A percentile compares a stretch with the other conserved stretches of the same genome.
Evolutionary conservation across 2,888 invertebrate species (phyloP).

Genomic region (Adineta ricciae): DNA sequence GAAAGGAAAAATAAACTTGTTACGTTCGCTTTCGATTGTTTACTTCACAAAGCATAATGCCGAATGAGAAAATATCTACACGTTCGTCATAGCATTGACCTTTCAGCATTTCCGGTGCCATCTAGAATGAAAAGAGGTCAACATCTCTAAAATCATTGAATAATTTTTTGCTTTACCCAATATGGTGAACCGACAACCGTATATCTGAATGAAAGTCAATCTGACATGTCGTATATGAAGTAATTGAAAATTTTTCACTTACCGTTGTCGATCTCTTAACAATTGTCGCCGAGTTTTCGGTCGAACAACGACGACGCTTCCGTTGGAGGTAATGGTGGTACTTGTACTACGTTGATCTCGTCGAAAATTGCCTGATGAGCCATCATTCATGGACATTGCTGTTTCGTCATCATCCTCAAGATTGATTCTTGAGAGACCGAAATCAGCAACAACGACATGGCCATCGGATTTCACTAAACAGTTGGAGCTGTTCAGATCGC

Average conservation of each 20-base stretch:
- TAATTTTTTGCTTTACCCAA: slow-evolving; percentile 55
- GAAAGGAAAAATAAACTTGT: slow-evolving; percentile 36
- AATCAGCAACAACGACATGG: slow-evolving; percentile 83
- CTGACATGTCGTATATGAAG: slow-evolving; percentile 50
- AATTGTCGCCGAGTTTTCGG: slow-evolving; percentile 8
- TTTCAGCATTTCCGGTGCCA: slow-evolving; percentile 98
- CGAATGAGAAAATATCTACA: slow-evolving; percentile 88
- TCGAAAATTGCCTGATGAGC: not conserved
- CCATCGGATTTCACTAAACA: slow-evolving; percentile 65
- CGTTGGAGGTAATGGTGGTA: not conserved
- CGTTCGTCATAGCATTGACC: slow-evolving; percentile 88
- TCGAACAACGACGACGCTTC: not conserved
- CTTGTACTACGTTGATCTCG: not conserved
- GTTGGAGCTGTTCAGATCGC: slow-evolving; percentile 88
- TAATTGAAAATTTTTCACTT: slow-evolving; percentile 41
- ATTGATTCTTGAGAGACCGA: slow-evolving; percentile 68
- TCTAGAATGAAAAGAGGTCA: slow-evolving; percentile 45
- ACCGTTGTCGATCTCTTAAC: not conserved
- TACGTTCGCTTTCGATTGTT: slow-evolving; percentile 50
- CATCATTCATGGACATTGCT: not conserved
- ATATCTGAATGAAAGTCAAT: slow-evolving; percentile 57
- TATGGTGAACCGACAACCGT: slow-evolving; percentile 93
- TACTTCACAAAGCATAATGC: slow-evolving; percentile 78
- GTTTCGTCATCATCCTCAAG: slow-evolving; percentile 36
- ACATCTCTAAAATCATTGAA: not conserved